Percentiles rank a stretch among this genome's conserved stretches.
phyloP scores from a whole-genome alignment of 1,140 invertebrate species.

The Nautilus pompilius region DNA sequence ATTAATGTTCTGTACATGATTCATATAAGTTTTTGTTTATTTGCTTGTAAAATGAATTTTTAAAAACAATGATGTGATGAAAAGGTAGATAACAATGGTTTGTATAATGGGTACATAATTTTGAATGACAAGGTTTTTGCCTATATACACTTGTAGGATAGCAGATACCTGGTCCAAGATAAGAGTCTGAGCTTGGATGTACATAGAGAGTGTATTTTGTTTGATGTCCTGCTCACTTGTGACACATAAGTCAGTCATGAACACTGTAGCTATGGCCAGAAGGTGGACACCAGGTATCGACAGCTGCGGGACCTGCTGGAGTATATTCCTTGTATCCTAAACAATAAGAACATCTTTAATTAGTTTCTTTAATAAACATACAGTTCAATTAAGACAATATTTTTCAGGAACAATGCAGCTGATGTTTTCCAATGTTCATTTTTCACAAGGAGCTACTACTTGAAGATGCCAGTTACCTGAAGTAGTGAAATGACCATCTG shows the following conservation, averaged over 20 bases:
- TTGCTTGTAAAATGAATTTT: no score
- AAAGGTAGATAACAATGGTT: no score
- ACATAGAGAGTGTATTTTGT: constrained; percentile 31
- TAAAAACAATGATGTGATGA: no score
- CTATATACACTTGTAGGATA: no score
- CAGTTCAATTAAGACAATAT: no score
- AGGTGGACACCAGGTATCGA: constrained; percentile 37
- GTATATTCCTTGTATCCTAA: constrained; percentile 33
- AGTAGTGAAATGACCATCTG: constrained; percentile 40
- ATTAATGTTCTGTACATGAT: no score
- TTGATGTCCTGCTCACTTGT: constrained; percentile 27
- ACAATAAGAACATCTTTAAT: no score
- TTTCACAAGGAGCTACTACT: not conserved
- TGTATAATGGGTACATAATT: no score
- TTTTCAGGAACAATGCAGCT: not conserved
- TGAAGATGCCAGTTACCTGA: constrained; percentile 34
- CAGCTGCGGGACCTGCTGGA: constrained; percentile 25
- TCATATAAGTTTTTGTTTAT: no score
- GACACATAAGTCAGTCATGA: constrained; percentile 39
- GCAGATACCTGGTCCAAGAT: constrained; percentile 39
- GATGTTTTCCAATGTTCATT: not conserved
- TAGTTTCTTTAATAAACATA: no score
- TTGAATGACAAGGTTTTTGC: no score
- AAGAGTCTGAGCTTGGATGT: constrained; percentile 40
- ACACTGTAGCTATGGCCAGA: constrained; percentile 28